Base-by-base conservation (phyloP, 2,888 invertebrate species). In the Octonoba sinensis region DNA sequence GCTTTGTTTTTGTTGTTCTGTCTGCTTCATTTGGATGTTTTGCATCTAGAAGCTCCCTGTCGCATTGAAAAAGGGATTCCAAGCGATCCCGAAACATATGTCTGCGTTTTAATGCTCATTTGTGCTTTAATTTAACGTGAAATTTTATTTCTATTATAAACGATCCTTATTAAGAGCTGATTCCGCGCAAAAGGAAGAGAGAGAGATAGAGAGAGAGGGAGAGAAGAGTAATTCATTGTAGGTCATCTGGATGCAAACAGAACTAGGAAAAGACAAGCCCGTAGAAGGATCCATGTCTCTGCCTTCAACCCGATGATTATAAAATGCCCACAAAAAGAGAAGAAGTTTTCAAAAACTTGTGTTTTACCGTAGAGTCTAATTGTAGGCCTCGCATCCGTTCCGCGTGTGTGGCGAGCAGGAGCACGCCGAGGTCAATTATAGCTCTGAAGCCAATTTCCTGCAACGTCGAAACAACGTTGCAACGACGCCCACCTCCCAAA, bases 381-480 rank as follows among this genome's bases (percentile, higher is more conserved):
- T 79, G 72, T 64, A 65, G 77, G 77, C n/a, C 62, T 70, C 64
- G 62, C 49, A 77, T 77, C 77, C 77, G 71, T 51, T 65, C 62
- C 59, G 51, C 59, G 77, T 71, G 77, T 78, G 77, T 78, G 77
- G 77, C 71, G 59, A 20, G 16, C 27, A 18, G 46, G 18, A 44
- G 67, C 57, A 67, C 22, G 57, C 16, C 47, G 56, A 60, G 78
- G 78, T 79, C 78, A 79, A 79, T 79, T 79, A 79, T 72, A 79
- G 78, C 27, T 66, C 66, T 79, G 78, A 79, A 66, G 78, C 59
- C 78, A 79, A 79, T 79, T 79, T 79, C 78, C 78, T 79, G 78
- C 46, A 66, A 59, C 70, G 77, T 78, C 71, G 77, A 65, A 70
- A 78, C 65, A 70, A 78, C 65, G 70, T 70, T 57, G 49, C 70